Evolutionary conservation across 2,888 invertebrate genomes (phyloP), one percentile per base, ranked within the genome.

Genomic region (Amphipoea lucens): DNA sequence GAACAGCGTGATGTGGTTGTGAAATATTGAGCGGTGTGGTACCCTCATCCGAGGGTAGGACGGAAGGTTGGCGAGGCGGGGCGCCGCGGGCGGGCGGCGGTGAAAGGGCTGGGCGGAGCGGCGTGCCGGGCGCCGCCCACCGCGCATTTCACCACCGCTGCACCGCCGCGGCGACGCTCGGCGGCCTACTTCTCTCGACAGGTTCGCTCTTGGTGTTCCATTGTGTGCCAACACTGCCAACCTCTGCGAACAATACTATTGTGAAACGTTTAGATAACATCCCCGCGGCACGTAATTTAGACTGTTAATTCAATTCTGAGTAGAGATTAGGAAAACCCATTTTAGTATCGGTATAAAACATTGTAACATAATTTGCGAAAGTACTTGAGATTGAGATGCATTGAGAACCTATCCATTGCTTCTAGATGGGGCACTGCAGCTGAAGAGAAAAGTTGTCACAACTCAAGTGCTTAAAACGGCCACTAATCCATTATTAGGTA

Each of bases 61-160:
- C 92, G 91, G 91, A 90, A 85, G 88, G 90, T 79, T 86, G 90
- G 92, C 88, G 93, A 93, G 94, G 93, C 92, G 94, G 92, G 93
- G 94, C 93, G 93, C 92, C 91, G 93, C 93, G 93, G 96, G 96
- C 96, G 96, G 95, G 94, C 95, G 95, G 93, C 94, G 95, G 96
- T 96, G 95, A 96, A 95, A 95, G 96, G 96, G 95, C 95, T 95
- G 95, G 96, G 96, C 95, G 96, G 95, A 91, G 95, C 96, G 93
- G 95, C 96, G 95, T 96, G 95, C 93, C 85, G 94, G 94, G 95
- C 92, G 93, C 96, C 95, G 95, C 96, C 96, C 94, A 96, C 94
- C 92, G 89, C 88, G 83, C 95, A 95, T 96, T 96, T 96, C 96
- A 96, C 96, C 96, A 96, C 94, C 94, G 92, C 90, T 87, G 86